Evolutionary conservation across 1,140 invertebrate genomes (phyloP).

Genomic region (Nixonia krombeini): DNA sequence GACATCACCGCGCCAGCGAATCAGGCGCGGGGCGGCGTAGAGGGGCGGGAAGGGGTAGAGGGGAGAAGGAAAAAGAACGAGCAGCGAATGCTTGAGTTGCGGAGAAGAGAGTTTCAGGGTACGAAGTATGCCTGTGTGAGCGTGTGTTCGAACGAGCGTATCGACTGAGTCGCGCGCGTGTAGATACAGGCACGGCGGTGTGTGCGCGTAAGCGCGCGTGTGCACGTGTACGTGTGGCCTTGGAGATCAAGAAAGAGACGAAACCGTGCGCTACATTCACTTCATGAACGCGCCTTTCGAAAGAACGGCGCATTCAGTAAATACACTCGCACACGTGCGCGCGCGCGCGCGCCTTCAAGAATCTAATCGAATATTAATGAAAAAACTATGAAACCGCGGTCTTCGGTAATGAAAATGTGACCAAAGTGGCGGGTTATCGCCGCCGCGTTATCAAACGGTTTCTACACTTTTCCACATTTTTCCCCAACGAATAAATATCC

Average conservation of each 20-base stretch:
- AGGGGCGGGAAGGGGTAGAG: slow-evolving; percentile 13
- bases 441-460: no score
- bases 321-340: no score
- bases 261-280: slow-evolving; percentile 51
- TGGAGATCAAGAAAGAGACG: slow-evolving; percentile 51
- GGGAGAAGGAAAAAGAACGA: slow-evolving; percentile 33
- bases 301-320: slow-evolving; percentile 16
- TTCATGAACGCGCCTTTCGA: slow-evolving; percentile 35
- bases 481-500: no score
- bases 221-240: slow-evolving; percentile 50
- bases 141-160: slow-evolving; percentile 2
- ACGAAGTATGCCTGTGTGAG: slow-evolving; percentile 33
- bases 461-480: no score
- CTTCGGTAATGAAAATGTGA: no score
- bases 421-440: no score
- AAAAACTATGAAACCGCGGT: no score
- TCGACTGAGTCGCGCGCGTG: no score
- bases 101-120: slow-evolving; percentile 42
- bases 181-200: slow-evolving; percentile 2
- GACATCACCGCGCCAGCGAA: slow-evolving; percentile 53
- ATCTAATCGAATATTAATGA: no score
- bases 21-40: slow-evolving; percentile 22
- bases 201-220: neutral
- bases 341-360: no score
- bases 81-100: slow-evolving; percentile 40